Evolutionary conservation across 2,888 invertebrate species (phyloP), one percentile per base, ranked within the genome.

Genomic region (Bursaphelenchus okinawaensis): DNA sequence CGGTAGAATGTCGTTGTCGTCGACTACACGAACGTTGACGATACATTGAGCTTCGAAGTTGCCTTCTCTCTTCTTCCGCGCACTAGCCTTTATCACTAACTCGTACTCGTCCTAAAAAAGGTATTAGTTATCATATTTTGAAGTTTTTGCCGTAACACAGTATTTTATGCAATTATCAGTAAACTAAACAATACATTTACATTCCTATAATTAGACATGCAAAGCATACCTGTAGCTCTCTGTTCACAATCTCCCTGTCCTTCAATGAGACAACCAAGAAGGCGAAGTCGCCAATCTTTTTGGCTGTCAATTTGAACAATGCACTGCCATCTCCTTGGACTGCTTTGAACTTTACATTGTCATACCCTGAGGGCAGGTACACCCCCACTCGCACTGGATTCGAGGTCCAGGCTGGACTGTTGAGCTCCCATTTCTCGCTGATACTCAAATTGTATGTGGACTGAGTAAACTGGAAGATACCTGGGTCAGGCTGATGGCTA

Each of bases 221-320:
- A 54, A n/a, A 7, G 12, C 51, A 94, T 86, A 60, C 88, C 86
- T 85, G 92, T 62, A 93, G 88, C 84, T 96, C 96, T 69, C 96
- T 88, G 85, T 96, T 96, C 68, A 96, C 86, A 72, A 93, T 91
- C 82, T 89, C 89, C 52, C 90, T 91, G 67, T 93, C 91, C 82
- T 91, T 88, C 71, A 92, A 93, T 79, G 94, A 88, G 68, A 96
- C 88, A 63, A 90, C 87, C 62, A 95, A 87, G 85, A 96, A 96
- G 84, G 91, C 92, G 86, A 94, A 93, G 85, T 95, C 93, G 50
- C 95, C 95, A 62, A 95, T 90, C 68, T 68, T 68, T 50, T 71
- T 63, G 22, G 73, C 52, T 22, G 74, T 67, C 16, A 80, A 75
- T 31, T 70, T 70, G 71, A 80, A 80, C 19, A 69, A 51, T 52